These are phyloP conservation scores for Rhineura floridana DNA, from an alignment of 2,113 vertebrate species.

Conservation along the genomic window DNA sequence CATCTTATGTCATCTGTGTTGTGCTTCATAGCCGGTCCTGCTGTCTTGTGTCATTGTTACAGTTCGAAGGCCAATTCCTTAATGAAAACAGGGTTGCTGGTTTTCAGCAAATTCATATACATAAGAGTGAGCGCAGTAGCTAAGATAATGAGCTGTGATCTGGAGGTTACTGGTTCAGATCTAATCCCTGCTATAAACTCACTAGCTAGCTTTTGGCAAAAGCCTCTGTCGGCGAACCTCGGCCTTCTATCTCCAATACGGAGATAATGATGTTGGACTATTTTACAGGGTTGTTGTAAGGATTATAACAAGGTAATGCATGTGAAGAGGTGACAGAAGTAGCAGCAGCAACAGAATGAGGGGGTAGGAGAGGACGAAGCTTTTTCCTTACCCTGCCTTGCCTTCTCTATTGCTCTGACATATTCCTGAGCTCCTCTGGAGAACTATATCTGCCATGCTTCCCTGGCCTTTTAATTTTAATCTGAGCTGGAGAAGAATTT, in stretches of 20 bases:
- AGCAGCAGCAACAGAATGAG: neutral
- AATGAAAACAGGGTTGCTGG: neutral
- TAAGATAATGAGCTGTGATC: neutral
- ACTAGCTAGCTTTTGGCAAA: neutral
- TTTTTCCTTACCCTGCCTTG: neutral
- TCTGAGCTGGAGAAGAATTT: neutral
- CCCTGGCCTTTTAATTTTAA: neutral
- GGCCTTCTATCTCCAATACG: neutral
- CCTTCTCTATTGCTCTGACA: neutral
- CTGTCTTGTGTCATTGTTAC: conserved; percentile 8
- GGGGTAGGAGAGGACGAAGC: neutral
- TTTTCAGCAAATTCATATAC: neutral
- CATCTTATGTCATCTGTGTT: neutral
- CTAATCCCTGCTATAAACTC: neutral
- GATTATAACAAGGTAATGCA: neutral
- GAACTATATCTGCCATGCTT: neutral
- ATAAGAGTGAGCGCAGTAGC: neutral
- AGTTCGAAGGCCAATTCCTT: conserved; percentile 13
- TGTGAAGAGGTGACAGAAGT: neutral
- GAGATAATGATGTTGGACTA: neutral
- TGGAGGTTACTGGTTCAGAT: neutral
- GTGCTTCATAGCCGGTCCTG: neutral
- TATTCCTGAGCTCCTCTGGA: neutral
- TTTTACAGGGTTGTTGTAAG: neutral
- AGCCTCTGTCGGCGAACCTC: neutral